Percentiles rank a stretch among this genome's conserved stretches.
phyloP scores from a whole-genome alignment of 2,113 vertebrate species.

The Lonchura striata region DNA sequence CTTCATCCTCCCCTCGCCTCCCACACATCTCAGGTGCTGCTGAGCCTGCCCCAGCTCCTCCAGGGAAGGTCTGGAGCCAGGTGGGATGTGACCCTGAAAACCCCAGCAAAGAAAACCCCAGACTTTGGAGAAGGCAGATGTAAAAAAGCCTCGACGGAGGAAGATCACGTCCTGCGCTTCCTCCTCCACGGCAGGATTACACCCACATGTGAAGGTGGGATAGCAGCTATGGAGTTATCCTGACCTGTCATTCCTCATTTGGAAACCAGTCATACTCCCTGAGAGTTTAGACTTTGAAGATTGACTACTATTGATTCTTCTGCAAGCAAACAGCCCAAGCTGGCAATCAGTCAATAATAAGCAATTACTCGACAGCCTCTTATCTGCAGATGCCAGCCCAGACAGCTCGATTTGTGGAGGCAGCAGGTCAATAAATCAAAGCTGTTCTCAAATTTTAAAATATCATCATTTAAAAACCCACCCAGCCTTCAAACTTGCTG shows the following conservation, averaged over 20 bases:
- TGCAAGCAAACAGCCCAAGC: constrained; percentile 36
- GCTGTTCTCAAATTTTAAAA: constrained; percentile 35
- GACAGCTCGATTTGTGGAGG: constrained; percentile 34
- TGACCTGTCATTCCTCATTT: constrained; percentile 43
- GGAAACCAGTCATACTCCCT: constrained; percentile 13
- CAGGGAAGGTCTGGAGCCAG: background rate
- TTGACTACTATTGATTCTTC: constrained; percentile 61
- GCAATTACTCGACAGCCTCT: constrained; percentile 59
- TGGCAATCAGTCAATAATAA: constrained; percentile 67
- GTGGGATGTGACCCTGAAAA: background rate
- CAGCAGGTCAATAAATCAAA: constrained; percentile 59
- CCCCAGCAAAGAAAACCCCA: background rate
- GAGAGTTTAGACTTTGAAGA: constrained; percentile 45
- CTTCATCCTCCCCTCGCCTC: background rate
- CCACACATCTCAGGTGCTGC: background rate
- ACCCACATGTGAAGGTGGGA: background rate
- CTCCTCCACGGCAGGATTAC: background rate
- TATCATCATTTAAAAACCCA: constrained; percentile 12
- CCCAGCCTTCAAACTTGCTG: constrained; percentile 11
- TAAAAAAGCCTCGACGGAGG: background rate
- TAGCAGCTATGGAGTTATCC: background rate
- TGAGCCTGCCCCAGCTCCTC: background rate
- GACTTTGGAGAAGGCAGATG: background rate
- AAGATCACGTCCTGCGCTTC: background rate
- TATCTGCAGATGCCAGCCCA: constrained; percentile 58